Base-by-base conservation (phyloP, 2,888 invertebrate species). In the Pristionchus arcanus region DNA sequence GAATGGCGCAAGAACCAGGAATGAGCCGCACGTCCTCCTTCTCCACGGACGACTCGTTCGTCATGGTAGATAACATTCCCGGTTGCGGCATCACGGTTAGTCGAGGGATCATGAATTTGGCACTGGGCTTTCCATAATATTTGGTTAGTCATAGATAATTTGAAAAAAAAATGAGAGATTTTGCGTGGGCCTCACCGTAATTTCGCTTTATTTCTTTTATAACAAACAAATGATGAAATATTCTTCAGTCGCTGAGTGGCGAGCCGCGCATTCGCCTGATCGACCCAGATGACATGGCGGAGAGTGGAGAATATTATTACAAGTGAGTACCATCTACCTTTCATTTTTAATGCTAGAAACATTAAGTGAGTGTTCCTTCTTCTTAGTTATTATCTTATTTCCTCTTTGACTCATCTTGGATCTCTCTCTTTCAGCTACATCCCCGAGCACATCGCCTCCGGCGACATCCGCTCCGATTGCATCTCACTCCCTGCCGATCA, bases 401-500 rank as follows among this genome's bases (percentile, higher is more conserved):
- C 42, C 9, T 42, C 4, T 9, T 42, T 5, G 42, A 42, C 42
- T 42, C 42, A 42, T 42, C 42, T 42, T 42, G 42, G 42, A 42
- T 42, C 4, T 42, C 42, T 42, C 42, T 9, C 11, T 49, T 49
- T 9, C 42, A 88, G 87, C 3, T 88, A 88, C 74, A 59, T 88
- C 0, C 87, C 87, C 55, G 87, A 88, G 55, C 74, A 88, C 74
- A 74, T 88, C 74, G 55, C 87, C 4, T 74, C 87, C 21, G 74
- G 63, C 37, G 53, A 49, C 88, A 7, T 83, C 28, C 63, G 66
- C 4, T 59, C 83, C 15, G 83, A 89, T 25, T 42, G 63, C 28
- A 66, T 83, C 42, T 37, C 59, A 0, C 90, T 92, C 2, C 98
- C 98, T 0, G 97, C 97, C 93, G 96, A 97, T 95, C 98, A 97